Percentiles rank a stretch among this genome's conserved stretches.
Evolutionary conservation across 2,888 invertebrate genomes (phyloP).

Genomic region (Beris morrisii): DNA sequence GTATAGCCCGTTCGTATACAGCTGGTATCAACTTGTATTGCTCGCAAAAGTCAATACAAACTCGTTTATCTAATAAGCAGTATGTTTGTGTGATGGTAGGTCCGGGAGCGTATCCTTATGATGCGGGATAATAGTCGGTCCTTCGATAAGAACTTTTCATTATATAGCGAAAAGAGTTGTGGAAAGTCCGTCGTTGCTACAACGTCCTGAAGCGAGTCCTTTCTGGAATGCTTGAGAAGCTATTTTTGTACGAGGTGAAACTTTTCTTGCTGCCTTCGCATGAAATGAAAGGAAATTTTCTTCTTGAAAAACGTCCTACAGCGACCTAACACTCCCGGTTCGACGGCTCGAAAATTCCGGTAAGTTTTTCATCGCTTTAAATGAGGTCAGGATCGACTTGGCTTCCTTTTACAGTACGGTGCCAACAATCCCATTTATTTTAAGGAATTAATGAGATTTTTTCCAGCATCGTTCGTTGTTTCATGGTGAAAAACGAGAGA

Average conservation of each 20-base stretch:
- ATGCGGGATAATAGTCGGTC: too few species aligned
- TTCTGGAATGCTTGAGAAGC: slow-evolving; percentile 11
- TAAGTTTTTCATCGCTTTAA: slow-evolving; percentile 17
- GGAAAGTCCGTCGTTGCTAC: too few species aligned
- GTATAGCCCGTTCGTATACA: too few species aligned
- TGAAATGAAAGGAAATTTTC: slow-evolving; percentile 12
- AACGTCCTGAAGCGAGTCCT: neutral
- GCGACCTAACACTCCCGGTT: neutral
- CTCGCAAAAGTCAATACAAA: too few species aligned
- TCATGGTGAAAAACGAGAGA: neutral
- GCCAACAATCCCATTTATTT: slow-evolving; percentile 29
- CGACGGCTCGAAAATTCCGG: neutral
- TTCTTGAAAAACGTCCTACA: neutral
- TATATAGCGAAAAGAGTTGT: too few species aligned
- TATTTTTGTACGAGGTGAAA: slow-evolving; percentile 16
- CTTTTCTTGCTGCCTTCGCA: slow-evolving; percentile 23
- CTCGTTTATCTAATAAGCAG: too few species aligned
- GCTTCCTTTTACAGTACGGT: slow-evolving; percentile 20
- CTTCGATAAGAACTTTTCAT: too few species aligned
- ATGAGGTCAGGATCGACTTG: slow-evolving; percentile 28
- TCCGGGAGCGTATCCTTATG: too few species aligned
- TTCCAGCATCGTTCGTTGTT: neutral
- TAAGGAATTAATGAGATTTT: slow-evolving; percentile 30
- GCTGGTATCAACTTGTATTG: too few species aligned
- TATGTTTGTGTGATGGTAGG: too few species aligned